These are phyloP conservation scores for Edolisoma coerulescens DNA, from an alignment of 2,113 vertebrate species.

Conservation along the genomic window DNA sequence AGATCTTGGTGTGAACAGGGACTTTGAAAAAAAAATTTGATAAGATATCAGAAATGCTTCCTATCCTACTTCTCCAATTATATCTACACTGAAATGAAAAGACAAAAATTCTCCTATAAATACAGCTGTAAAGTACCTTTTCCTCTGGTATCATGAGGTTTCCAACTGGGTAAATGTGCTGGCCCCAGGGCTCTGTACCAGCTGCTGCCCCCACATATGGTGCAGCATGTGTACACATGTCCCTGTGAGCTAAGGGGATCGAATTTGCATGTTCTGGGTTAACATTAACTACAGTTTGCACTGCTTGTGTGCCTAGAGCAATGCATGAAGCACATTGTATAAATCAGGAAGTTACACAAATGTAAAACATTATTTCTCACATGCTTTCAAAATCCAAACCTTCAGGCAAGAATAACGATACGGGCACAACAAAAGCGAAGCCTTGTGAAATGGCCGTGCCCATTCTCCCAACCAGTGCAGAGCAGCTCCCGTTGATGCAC, in stretches of 20 bases:
- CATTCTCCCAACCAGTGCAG: not conserved
- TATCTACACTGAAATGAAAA: not conserved
- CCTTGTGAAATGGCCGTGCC: not conserved
- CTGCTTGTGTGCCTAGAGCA: constrained; percentile 29
- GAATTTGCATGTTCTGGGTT: not conserved
- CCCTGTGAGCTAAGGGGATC: not conserved
- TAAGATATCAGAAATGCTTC: not conserved
- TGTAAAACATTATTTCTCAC: constrained; percentile 1
- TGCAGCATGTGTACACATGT: not conserved
- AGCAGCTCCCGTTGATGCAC: not conserved
- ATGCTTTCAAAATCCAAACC: constrained; percentile 7
- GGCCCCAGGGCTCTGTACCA: not conserved
- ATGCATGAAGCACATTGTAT: not conserved
- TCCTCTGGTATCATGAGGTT: not conserved
- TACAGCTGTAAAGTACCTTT: not conserved
- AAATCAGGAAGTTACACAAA: constrained; percentile 33
- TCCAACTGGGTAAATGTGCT: not conserved
- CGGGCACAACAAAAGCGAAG: not conserved
- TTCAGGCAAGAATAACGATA: constrained; percentile 13
- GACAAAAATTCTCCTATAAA: not conserved
- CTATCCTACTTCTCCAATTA: not conserved
- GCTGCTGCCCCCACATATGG: not conserved
- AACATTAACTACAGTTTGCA: not conserved
- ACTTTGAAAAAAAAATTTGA: not conserved
- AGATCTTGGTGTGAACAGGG: not conserved